A percentile compares a stretch with the other conserved stretches of the same genome.
Conservation (phyloP, 1,140 invertebrate species). For the Asobara japonica region DNA sequence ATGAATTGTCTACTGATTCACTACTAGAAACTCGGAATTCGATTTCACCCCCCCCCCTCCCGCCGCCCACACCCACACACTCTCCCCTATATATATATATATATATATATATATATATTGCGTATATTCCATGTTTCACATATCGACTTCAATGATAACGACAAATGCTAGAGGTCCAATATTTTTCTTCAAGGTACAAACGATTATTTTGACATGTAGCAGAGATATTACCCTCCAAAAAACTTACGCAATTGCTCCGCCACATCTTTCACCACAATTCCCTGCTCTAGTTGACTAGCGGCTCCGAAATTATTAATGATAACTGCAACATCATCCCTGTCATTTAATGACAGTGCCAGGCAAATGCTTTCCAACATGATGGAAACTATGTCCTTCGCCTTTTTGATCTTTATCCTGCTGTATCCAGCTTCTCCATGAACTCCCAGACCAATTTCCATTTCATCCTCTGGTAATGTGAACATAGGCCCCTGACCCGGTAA, state of each 20-base stretch:
- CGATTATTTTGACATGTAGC: too few species aligned
- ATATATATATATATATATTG: too few species aligned
- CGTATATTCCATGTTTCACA: too few species aligned
- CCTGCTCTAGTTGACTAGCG: slow-evolving; percentile 80
- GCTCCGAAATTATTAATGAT: slow-evolving; percentile 86
- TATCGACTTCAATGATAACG: too few species aligned
- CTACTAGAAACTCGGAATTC: too few species aligned
- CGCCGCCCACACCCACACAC: too few species aligned
- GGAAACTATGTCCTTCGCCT: slow-evolving; percentile 63
- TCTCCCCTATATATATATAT: too few species aligned
- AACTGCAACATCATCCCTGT: slow-evolving; percentile 71
- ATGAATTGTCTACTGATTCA: too few species aligned
- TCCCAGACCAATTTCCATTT: slow-evolving; percentile 86
- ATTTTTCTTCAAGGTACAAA: too few species aligned
- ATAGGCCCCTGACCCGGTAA: slow-evolving; percentile 74
- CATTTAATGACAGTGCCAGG: slow-evolving; percentile 64
- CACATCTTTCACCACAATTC: slow-evolving; percentile 77
- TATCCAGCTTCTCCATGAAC: slow-evolving; percentile 90
- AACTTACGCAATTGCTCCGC: slow-evolving; percentile 71
- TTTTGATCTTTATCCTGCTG: slow-evolving; percentile 72
- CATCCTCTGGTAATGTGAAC: slow-evolving; percentile 74
- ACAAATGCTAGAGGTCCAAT: too few species aligned
- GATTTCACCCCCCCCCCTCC: too few species aligned
- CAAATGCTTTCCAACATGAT: slow-evolving; percentile 66
- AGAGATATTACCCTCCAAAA: background rate